Base-by-base conservation (phyloP, 2,888 invertebrate genomes). In the Villa cingulata region DNA sequence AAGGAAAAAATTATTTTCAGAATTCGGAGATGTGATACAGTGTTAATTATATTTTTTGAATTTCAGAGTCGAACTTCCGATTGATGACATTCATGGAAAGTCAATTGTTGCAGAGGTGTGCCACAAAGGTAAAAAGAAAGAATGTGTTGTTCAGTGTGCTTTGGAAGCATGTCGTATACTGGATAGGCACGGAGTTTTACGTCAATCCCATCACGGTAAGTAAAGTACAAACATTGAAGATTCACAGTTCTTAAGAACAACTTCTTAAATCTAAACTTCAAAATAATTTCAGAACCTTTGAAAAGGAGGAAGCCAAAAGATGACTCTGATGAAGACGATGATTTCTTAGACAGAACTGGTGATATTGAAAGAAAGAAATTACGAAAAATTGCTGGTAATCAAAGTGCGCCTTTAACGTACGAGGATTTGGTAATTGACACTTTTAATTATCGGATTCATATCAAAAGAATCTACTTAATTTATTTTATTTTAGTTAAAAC, bases 331-430 rank as follows among this genome's bases (percentile, higher is more conserved):
- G 96, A 98, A 60, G 97, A 98, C 51, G 97, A 98, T 66, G 86
- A 85, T 19, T 98, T 87, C 72, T 75, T 92, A 46, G 98, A 98
- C 65, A 74, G 97, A 52, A 98, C 98, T 1, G 97, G 96, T 2
- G 80, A 83, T 48, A 80, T 97, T 19, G 94, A 95, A 65, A 78
- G 78, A 56, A 95, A 94, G 63, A 75, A 96, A 9, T 75, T 80
- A 57, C 76, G 78, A 49, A 74, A 94, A 47, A 54, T 60, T 0
- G 55, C 55, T n/a, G 51, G 56, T 0, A 52, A 51, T 4, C 42
- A 56, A 2, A 65, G 60, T 12, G 61, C 59, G 12, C 68, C 74
- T 0, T 60, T 74, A 37, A 83, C 82, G 1, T 82, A 83, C 54
- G 77, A 79, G 27, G 77, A 77, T 55, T 65, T 85, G 73, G 81